Conservation (phyloP, 1,140 invertebrate genomes). For the Propsilocerus akamusi region DNA sequence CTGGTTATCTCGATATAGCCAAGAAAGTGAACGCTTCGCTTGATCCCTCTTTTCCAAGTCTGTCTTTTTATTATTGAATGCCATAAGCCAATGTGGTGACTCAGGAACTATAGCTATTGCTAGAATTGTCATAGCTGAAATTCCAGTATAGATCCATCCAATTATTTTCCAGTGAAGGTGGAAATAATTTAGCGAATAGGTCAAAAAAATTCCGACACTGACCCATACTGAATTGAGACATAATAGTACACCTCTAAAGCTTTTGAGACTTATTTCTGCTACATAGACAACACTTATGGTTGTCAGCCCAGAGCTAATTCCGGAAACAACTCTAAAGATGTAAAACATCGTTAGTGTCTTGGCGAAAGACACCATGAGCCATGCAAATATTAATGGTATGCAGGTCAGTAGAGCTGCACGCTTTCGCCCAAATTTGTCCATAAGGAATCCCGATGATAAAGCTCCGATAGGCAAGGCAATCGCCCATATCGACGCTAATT, state of each 20-base stretch:
- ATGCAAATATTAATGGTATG: slow-evolving; percentile 35
- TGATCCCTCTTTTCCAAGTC: slow-evolving; percentile 12
- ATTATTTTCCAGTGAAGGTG: slow-evolving; percentile 26
- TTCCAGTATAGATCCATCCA: slow-evolving; percentile 23
- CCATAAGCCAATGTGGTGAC: slow-evolving; percentile 33
- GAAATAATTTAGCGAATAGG: slow-evolving; percentile 16
- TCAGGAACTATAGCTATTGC: slow-evolving; percentile 29
- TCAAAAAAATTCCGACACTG: slow-evolving; percentile 33
- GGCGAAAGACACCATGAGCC: slow-evolving; percentile 22
- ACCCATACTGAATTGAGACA: slow-evolving; percentile 35
- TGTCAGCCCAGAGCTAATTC: slow-evolving; percentile 27
- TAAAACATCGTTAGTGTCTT: slow-evolving; percentile 25
- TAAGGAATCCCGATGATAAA: slow-evolving; percentile 30
- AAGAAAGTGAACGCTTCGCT: slow-evolving; percentile 17
- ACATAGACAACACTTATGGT: slow-evolving; percentile 33
- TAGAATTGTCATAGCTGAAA: slow-evolving; percentile 20
- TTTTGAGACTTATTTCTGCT: slow-evolving; percentile 32
- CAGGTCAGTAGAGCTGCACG: slow-evolving; percentile 29
- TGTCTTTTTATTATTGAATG: slow-evolving; percentile 23
- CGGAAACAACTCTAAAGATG: slow-evolving; percentile 27
- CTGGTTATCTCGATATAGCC: slow-evolving; percentile 21
- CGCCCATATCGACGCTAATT: slow-evolving; percentile 33
- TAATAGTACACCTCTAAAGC: slow-evolving; percentile 30
- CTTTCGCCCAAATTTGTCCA: slow-evolving; percentile 44
- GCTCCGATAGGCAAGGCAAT: slow-evolving; percentile 32